Conservation (phyloP, 2,797 vertebrate species). For the Babyrousa celebensis region DNA sequence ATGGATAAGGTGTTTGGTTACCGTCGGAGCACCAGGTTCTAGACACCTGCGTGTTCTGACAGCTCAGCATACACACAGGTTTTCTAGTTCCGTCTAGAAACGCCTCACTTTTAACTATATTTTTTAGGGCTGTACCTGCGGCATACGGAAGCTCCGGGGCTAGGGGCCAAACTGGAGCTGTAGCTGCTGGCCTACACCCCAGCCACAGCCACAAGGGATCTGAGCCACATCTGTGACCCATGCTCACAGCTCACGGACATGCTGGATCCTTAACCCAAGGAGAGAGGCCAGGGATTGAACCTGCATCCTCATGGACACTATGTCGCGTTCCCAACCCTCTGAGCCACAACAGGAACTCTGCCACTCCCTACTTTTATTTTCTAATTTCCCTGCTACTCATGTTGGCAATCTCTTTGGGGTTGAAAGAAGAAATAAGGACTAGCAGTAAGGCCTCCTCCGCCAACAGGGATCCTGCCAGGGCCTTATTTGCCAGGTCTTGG, state of each 20-base stretch:
- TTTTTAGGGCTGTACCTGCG: no score
- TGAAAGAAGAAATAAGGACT: not conserved
- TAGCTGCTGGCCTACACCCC: no score
- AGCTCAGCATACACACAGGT: not conserved
- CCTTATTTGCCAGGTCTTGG: rapidly evolving
- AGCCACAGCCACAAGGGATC: no score
- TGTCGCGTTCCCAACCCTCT: no score
- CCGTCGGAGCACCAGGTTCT: not conserved
- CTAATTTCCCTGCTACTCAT: not conserved
- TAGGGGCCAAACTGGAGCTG: no score
- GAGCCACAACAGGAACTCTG: no score
- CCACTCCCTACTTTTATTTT: not conserved
- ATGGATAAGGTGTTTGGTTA: rapidly evolving
- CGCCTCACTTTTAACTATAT: not conserved
- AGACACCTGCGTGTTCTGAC: rapidly evolving
- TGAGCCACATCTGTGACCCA: no score
- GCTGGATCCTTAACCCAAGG: no score
- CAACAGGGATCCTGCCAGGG: not conserved
- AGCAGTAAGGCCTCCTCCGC: not conserved
- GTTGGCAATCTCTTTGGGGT: not conserved
- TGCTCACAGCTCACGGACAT: no score
- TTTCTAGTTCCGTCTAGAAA: not conserved
- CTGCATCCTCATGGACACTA: no score
- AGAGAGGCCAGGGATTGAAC: no score
- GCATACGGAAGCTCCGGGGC: no score